Evolutionary conservation across 2,888 invertebrate species (phyloP).

Genomic region (Cryptocephalus moraei): DNA sequence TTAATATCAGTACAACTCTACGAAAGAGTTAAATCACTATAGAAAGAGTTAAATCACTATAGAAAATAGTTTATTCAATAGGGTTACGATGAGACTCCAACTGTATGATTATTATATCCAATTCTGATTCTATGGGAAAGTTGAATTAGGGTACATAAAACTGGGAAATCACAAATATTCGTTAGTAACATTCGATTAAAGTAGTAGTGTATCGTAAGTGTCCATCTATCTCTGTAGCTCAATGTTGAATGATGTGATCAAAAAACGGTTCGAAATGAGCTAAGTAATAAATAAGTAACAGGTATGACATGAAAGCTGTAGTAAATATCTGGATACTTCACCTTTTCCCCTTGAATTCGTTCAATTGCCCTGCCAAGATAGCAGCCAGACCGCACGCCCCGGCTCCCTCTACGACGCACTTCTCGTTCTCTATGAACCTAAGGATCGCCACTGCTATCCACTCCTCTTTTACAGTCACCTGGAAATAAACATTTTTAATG

Average conservation of each 20-base stretch:
- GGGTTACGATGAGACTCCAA: too few species aligned
- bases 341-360: conserved; percentile 59
- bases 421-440: conserved; percentile 53
- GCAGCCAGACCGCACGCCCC: conserved; percentile 62
- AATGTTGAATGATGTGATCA: too few species aligned
- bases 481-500: conserved; percentile 1
- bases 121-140: too few species aligned
- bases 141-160: too few species aligned
- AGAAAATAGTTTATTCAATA: too few species aligned
- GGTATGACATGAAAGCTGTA: not conserved
- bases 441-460: conserved; percentile 55
- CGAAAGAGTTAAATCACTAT: not conserved
- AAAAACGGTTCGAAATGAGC: not conserved
- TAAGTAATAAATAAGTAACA: not conserved
- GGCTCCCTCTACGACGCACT: conserved; percentile 64
- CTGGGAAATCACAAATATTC: too few species aligned
- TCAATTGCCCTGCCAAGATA: conserved; percentile 50
- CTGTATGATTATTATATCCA: too few species aligned
- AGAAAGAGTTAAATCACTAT: not conserved
- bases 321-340: conserved; percentile 18
- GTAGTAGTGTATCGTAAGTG: too few species aligned
- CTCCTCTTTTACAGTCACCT: conserved; percentile 52
- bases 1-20: conserved; percentile 75
- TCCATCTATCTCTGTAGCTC: too few species aligned
- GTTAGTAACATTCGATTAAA: too few species aligned